Evolutionary conservation across 2,888 invertebrate species (phyloP).

Genomic region (Macrosiphum euphorbiae): DNA sequence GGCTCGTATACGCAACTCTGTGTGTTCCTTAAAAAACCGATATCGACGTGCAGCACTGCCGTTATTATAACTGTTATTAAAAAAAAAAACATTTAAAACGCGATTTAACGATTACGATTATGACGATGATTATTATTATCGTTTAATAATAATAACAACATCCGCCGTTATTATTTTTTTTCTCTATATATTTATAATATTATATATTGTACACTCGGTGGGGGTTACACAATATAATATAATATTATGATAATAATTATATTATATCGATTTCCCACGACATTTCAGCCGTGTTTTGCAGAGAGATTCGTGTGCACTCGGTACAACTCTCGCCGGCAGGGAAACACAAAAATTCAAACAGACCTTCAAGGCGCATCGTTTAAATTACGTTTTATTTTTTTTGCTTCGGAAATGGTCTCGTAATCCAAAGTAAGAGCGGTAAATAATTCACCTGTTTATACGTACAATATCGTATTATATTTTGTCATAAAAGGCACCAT

Average conservation of each 20-base stretch:
- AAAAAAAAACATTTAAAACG: conserved; percentile 53
- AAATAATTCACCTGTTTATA: background rate
- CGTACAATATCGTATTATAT: no score
- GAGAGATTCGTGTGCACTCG: background rate
- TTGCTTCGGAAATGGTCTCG: background rate
- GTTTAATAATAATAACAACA: conserved; percentile 34
- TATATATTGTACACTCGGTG: background rate
- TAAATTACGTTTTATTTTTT: background rate
- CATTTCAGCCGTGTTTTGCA: background rate
- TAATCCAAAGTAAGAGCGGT: background rate
- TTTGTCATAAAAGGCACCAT: background rate
- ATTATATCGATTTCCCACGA: conserved; percentile 57
- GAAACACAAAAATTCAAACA: background rate
- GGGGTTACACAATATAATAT: background rate
- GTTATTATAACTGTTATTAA: conserved; percentile 61
- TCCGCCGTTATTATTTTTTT: background rate
- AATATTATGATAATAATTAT: background rate
- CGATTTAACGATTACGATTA: conserved; percentile 56
- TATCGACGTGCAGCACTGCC: conserved; percentile 33
- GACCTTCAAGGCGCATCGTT: background rate
- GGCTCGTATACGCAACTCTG: background rate
- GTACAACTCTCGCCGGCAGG: background rate
- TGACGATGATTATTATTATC: conserved; percentile 25
- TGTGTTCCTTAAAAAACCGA: conserved; percentile 37
- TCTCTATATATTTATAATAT: background rate